phyloP scores from a whole-genome alignment of 2,888 invertebrate genomes.

The Cryptocephalus primarius region DNA sequence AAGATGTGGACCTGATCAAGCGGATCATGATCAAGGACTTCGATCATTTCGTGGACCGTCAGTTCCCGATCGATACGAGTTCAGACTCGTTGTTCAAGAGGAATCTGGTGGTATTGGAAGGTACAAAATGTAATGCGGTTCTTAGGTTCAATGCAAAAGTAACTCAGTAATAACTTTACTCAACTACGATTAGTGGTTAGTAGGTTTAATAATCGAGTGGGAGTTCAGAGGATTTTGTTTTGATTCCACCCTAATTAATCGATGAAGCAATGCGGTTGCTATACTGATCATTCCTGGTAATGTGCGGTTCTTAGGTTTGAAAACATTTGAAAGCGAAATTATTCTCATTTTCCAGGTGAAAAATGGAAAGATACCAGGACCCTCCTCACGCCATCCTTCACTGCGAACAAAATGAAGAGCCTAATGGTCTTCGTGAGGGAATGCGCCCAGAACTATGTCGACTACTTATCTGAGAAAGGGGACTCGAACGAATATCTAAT shows the following conservation, averaged over 20 bases:
- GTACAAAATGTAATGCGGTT: slow-evolving; percentile 5
- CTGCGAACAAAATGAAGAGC: slow-evolving; percentile 25
- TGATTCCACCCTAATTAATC: too few relatives aligned
- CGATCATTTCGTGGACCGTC: slow-evolving; percentile 22
- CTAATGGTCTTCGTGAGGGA: slow-evolving; percentile 23
- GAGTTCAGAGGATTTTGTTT: too few relatives aligned
- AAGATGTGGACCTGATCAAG: slow-evolving; percentile 29
- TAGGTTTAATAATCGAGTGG: too few relatives aligned
- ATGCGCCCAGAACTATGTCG: slow-evolving; percentile 17
- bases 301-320: too few relatives aligned
- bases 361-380: slow-evolving; percentile 25
- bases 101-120: slow-evolving; percentile 6
- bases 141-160: too few relatives aligned
- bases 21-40: slow-evolving; percentile 21
- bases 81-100: slow-evolving; percentile 21
- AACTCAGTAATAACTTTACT: too few relatives aligned
- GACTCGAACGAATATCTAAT: background rate
- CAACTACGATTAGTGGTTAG: too few relatives aligned
- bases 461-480: slow-evolving; percentile 7
- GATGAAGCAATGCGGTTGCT: too few relatives aligned
- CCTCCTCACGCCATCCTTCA: slow-evolving; percentile 25
- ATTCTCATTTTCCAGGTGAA: slow-evolving; percentile 16
- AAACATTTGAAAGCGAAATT: too few relatives aligned
- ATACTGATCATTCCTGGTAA: too few relatives aligned
- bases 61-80: slow-evolving; percentile 12